These are phyloP conservation scores for Holotrichia oblita DNA, from an alignment of 1,140 invertebrate genomes.

Conservation along the genomic window DNA sequence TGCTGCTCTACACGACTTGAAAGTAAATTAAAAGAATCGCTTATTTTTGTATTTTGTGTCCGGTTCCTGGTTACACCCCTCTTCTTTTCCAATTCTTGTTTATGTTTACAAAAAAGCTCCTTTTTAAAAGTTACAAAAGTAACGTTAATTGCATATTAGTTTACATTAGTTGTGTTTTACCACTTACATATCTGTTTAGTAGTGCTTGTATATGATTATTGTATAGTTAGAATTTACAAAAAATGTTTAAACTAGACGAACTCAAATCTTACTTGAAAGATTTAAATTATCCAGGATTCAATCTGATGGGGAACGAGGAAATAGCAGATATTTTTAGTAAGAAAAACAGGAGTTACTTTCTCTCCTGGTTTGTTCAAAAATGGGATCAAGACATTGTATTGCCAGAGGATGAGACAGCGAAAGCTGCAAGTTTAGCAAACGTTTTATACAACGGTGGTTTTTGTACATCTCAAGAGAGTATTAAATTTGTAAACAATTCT, in stretches of 20 bases:
- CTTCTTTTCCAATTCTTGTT: too few relatives aligned
- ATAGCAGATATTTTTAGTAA: slow-evolving; percentile 49
- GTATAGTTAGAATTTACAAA: too few relatives aligned
- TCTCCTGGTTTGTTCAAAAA: slow-evolving; percentile 50
- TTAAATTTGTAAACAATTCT: neutral
- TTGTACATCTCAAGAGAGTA: slow-evolving; percentile 38
- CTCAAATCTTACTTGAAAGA: slow-evolving; percentile 47
- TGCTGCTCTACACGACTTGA: too few relatives aligned
- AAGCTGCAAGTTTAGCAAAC: neutral
- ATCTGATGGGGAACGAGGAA: slow-evolving; percentile 46
- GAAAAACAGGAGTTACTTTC: slow-evolving; percentile 47
- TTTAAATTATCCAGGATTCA: slow-evolving; percentile 49
- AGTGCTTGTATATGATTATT: too few relatives aligned
- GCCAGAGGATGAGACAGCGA: slow-evolving; percentile 12
- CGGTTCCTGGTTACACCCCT: too few relatives aligned
- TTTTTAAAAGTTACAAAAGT: too few relatives aligned
- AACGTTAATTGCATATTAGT: too few relatives aligned
- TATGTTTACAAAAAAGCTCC: too few relatives aligned
- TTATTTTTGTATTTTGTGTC: too few relatives aligned
- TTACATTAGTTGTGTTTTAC: too few relatives aligned
- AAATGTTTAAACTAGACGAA: slow-evolving; percentile 35
- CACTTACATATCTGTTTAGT: too few relatives aligned
- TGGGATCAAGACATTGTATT: slow-evolving; percentile 18
- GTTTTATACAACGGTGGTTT: slow-evolving; percentile 42
- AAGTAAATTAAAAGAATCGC: too few relatives aligned